A percentile compares a stretch with the other conserved stretches of the same genome.
Conservation (phyloP, 2,797 vertebrate genomes). For the Meriones psammophilus region DNA sequence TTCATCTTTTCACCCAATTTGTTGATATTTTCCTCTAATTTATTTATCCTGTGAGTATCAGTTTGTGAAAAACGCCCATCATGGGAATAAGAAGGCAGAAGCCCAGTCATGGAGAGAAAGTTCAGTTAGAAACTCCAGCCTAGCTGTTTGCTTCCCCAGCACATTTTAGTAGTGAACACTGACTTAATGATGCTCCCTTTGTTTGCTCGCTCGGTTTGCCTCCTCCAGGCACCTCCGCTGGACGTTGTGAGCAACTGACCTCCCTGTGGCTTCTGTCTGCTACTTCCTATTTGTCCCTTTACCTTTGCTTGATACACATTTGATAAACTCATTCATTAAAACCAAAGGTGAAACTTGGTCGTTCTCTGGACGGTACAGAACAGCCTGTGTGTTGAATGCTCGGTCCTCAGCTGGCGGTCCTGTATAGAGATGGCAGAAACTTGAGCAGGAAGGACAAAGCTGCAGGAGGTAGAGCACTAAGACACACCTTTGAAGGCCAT, state of each 20-base stretch:
- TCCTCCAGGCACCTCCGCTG: not conserved
- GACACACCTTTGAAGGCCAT: not conserved
- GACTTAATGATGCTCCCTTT: not conserved
- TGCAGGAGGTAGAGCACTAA: not conserved
- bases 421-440: not conserved
- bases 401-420: too few relatives aligned
- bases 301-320: not conserved
- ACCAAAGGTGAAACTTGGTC: too few relatives aligned
- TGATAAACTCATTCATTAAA: not conserved
- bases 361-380: not conserved
- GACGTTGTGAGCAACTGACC: not conserved
- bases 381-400: not conserved
- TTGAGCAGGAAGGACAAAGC: not conserved
- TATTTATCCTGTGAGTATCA: not conserved
- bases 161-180: not conserved
- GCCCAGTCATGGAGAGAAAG: not conserved
- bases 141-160: not conserved
- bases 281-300: not conserved
- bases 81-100: not conserved
- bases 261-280: not conserved
- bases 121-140: not conserved
- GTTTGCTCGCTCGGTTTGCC: too few relatives aligned
- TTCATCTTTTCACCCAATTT: not conserved
- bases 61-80: not conserved
- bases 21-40: conserved; percentile 1